Percentiles rank a stretch among this genome's conserved stretches.
These are phyloP conservation scores for Adela reaumurella DNA, from an alignment of 2,888 invertebrate species.

Conservation along the genomic window DNA sequence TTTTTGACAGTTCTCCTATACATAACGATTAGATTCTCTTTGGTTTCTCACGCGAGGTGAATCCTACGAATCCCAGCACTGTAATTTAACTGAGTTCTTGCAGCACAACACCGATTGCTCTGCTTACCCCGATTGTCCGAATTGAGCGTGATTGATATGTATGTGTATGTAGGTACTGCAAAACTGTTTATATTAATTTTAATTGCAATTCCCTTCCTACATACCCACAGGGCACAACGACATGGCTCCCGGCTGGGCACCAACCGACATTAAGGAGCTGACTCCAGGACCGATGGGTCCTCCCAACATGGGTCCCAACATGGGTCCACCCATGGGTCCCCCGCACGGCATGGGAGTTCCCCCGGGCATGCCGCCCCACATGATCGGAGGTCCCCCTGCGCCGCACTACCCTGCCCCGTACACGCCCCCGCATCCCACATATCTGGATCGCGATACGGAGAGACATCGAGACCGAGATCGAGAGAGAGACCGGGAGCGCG, in stretches of 20 bases:
- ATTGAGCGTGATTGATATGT: no score
- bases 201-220: background rate
- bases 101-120: no score
- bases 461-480: conserved; percentile 20
- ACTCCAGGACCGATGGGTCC: conserved; percentile 57
- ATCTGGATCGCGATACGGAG: conserved; percentile 20
- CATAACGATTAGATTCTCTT: no score
- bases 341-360: conserved; percentile 21
- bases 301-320: conserved; percentile 13
- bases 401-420: conserved; percentile 25
- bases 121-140: no score
- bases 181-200: background rate
- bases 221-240: conserved; percentile 32
- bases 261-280: conserved; percentile 65
- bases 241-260: conserved; percentile 54
- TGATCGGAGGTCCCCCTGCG: conserved; percentile 24
- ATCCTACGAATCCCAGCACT: no score
- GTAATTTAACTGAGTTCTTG: no score
- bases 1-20: no score
- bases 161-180: no score
- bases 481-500: conserved; percentile 32
- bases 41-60: no score
- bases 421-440: conserved; percentile 21
- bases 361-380: conserved; percentile 24
- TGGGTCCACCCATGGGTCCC: conserved; percentile 26